Conservation (phyloP, 37 sponge, comb jelly and placozoan genomes). For the Haliclona indistincta region DNA sequence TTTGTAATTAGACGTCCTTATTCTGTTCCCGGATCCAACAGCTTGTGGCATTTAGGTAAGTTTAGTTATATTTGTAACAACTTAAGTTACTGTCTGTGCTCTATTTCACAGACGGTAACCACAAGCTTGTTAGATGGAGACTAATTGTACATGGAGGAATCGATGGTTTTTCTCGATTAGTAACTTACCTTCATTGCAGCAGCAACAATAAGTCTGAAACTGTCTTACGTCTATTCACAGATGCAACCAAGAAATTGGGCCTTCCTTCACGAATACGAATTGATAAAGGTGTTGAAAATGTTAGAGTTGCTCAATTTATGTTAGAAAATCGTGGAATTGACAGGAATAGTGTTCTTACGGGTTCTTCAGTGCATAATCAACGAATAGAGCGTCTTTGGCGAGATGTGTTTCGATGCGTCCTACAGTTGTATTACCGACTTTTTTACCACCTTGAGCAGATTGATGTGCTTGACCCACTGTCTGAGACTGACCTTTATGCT, state of each 20-base stretch:
- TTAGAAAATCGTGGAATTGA: background rate
- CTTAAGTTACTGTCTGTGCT: no score
- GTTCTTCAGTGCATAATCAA: conserved; percentile 2
- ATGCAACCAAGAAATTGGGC: conserved; percentile 13
- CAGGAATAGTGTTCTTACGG: background rate
- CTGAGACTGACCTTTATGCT: background rate
- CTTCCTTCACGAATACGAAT: conserved; percentile 31
- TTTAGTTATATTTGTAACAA: no score
- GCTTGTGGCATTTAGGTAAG: conserved; percentile 42
- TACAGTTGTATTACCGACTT: background rate
- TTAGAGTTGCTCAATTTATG: conserved; percentile 7
- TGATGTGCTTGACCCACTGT: background rate
- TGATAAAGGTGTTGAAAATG: conserved; percentile 47
- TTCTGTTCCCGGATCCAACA: conserved; percentile 11
- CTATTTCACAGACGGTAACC: conserved; percentile 52
- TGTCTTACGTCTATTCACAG: conserved; percentile 12
- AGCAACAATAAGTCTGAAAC: conserved; percentile 37
- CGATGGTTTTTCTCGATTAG: conserved; percentile 32
- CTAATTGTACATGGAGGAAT: conserved; percentile 38
- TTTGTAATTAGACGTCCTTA: conserved; percentile 19
- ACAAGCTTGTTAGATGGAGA: conserved; percentile 35
- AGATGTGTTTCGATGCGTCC: conserved; percentile 2
- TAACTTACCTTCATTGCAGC: conserved; percentile 20
- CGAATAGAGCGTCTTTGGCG: conserved; percentile 16
- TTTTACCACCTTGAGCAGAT: background rate